phyloP scores from a whole-genome alignment of 1,140 invertebrate species.

The Homarus americanus region DNA sequence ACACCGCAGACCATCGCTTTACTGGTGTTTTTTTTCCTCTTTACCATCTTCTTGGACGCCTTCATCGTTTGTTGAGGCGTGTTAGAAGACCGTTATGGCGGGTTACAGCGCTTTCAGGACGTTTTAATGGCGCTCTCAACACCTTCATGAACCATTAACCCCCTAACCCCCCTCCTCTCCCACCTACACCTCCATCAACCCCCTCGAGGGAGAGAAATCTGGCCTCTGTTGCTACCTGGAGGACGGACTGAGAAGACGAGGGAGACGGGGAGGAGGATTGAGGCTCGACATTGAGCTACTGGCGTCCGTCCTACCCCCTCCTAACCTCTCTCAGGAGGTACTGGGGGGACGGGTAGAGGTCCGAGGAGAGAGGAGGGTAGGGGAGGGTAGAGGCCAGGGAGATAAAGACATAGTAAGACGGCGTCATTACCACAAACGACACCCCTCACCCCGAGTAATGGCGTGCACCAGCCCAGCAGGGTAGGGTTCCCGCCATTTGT shows the following conservation, averaged over 20 bases:
- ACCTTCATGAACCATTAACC: not conserved
- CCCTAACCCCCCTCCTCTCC: too few species aligned
- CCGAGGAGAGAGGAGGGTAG: too few species aligned
- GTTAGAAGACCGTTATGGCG: not conserved
- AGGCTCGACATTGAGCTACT: not conserved
- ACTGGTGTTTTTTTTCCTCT: too few species aligned
- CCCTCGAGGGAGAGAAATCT: not conserved
- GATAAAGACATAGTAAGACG: constrained; percentile 35
- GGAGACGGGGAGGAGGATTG: not conserved
- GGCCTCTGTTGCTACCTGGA: not conserved
- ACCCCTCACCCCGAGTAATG: constrained; percentile 22
- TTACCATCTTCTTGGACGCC: too few species aligned
- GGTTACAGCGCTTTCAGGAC: not conserved
- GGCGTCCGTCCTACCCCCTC: not conserved
- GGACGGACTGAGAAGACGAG: too few species aligned
- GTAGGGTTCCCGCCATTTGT: constrained; percentile 30
- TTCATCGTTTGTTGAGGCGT: not conserved
- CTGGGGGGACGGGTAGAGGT: too few species aligned
- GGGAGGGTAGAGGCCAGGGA: not conserved
- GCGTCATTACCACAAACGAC: constrained; percentile 48
- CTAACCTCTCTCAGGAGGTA: not conserved
- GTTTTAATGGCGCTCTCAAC: not conserved
- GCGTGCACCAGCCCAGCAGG: not conserved
- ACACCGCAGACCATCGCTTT: too few species aligned
- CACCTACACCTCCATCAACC: too few species aligned